Evolutionary conservation across 2,113 vertebrate genomes (phyloP).

Genomic region (Columbina picui): DNA sequence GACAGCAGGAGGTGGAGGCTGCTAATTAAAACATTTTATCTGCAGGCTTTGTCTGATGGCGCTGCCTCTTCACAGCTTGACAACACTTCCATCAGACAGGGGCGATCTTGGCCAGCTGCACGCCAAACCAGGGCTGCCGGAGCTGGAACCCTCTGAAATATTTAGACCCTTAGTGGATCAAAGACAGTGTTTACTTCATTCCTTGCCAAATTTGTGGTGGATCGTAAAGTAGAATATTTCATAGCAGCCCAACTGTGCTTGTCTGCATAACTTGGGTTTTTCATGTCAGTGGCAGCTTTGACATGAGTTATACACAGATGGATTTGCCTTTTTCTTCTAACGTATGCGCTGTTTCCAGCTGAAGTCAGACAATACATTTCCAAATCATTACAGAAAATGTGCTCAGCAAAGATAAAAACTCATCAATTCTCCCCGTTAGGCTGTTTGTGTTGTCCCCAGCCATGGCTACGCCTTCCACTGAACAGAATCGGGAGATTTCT

Average conservation of each 20-base stretch:
- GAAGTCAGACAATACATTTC: not conserved
- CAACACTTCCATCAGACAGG: not conserved
- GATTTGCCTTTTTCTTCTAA: not conserved
- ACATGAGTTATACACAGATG: not conserved
- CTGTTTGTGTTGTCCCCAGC: not conserved
- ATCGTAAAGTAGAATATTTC: not conserved
- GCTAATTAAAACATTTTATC: not conserved
- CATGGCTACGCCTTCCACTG: rapidly evolving
- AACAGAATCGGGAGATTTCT: rapidly evolving
- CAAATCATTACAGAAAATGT: not conserved
- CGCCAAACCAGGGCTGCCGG: rapidly evolving
- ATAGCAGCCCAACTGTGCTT: not conserved
- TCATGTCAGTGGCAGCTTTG: not conserved
- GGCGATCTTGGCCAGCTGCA: not conserved
- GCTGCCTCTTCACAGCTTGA: not conserved
- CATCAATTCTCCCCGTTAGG: not conserved
- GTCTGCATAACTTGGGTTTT: not conserved
- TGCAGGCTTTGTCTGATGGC: not conserved
- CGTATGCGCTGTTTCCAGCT: not conserved
- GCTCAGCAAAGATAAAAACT: not conserved
- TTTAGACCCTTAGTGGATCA: not conserved
- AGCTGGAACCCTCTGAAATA: not conserved
- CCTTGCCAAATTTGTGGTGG: not conserved
- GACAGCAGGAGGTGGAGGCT: not conserved
- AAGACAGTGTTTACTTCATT: not conserved